These are phyloP conservation scores for Nemapogon koenigi DNA, from an alignment of 2,888 invertebrate species.

Conservation along the genomic window DNA sequence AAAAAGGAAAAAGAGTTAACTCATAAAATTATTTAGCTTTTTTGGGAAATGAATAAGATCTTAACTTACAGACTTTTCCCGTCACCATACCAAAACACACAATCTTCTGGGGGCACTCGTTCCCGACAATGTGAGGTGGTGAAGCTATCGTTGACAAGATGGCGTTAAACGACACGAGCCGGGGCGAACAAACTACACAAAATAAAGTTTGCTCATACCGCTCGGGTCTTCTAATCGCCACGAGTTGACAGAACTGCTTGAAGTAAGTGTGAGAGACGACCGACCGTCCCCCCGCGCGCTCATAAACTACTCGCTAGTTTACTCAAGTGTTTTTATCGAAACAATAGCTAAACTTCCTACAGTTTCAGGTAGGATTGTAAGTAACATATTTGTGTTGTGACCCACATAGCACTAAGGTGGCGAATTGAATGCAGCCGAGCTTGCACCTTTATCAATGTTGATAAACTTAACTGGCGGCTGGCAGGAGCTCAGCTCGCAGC, in stretches of 20 bases:
- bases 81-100: no score
- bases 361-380: neutral
- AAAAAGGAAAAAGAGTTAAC: no score
- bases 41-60: no score
- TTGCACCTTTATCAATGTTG: constrained; percentile 30
- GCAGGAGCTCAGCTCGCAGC: neutral
- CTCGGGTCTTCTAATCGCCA: constrained; percentile 37
- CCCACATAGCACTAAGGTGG: constrained; percentile 24
- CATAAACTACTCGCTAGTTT: constrained; percentile 23
- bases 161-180: constrained; percentile 58
- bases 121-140: no score
- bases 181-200: constrained; percentile 63
- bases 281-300: neutral
- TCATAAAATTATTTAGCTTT: no score
- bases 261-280: neutral
- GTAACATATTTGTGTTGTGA: constrained; percentile 16
- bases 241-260: neutral
- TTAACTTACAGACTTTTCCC: no score
- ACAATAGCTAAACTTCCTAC: constrained; percentile 31
- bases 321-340: constrained; percentile 59
- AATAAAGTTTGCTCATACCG: constrained; percentile 60
- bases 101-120: no score
- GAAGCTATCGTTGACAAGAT: constrained; percentile 20
- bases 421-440: constrained; percentile 9
- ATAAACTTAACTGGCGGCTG: constrained; percentile 27